Conservation (phyloP, 1,140 invertebrate species). For the Rhopalosiphum padi region DNA sequence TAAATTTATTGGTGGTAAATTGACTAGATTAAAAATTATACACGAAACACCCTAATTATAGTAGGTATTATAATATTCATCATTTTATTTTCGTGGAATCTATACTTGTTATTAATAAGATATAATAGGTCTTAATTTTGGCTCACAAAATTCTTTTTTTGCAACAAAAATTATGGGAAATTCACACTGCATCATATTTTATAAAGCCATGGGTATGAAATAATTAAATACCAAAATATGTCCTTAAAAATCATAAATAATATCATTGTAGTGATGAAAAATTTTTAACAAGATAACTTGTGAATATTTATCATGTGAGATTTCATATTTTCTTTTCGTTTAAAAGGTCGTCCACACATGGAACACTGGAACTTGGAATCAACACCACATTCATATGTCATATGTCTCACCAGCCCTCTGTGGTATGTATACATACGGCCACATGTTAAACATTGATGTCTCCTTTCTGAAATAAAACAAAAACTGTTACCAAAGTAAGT, state of each 20-base stretch:
- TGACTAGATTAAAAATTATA: background rate
- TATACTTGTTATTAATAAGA: background rate
- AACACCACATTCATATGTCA: constrained; percentile 63
- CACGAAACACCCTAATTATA: background rate
- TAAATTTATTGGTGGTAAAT: background rate
- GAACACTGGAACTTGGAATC: constrained; percentile 64
- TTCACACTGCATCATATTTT: background rate
- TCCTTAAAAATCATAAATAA: background rate
- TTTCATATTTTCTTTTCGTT: constrained; percentile 66
- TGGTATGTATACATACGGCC: constrained; percentile 60
- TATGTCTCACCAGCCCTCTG: constrained; percentile 59
- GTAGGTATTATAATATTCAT: background rate
- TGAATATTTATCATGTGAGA: constrained; percentile 62
- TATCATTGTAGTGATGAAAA: background rate
- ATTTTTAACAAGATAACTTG: constrained; percentile 4
- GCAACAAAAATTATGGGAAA: background rate
- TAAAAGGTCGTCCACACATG: constrained; percentile 64
- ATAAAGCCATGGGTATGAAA: background rate
- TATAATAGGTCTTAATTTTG: background rate
- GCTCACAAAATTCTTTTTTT: background rate
- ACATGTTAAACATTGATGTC: constrained; percentile 62
- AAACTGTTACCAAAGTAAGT: constrained; percentile 24
- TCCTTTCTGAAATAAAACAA: constrained; percentile 43
- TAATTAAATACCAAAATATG: background rate
- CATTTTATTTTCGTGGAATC: background rate